Conservation (phyloP, 37 sponge, comb jelly and placozoan genomes). For the Haliclona indistincta region DNA sequence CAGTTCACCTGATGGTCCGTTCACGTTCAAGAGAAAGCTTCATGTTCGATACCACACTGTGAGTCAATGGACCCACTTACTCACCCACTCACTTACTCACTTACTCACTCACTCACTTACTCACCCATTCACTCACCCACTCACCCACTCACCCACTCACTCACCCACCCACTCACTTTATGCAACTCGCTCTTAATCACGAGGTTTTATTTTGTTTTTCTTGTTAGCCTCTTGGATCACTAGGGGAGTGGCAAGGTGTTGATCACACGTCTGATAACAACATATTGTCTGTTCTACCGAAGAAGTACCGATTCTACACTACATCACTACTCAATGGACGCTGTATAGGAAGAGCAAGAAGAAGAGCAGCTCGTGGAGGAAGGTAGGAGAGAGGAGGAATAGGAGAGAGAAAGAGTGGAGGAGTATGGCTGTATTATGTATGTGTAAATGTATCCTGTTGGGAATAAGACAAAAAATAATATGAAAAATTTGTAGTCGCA, state of each 20-base stretch:
- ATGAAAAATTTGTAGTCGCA: too few relatives aligned
- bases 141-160: too few relatives aligned
- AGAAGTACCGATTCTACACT: conserved; percentile 44
- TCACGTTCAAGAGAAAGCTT: conserved; percentile 64
- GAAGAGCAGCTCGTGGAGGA: conserved; percentile 64
- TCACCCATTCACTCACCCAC: too few relatives aligned
- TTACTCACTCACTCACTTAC: too few relatives aligned
- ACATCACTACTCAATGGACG: conserved; percentile 29
- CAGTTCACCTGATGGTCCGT: conserved; percentile 55
- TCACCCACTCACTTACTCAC: too few relatives aligned
- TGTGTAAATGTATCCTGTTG: too few relatives aligned
- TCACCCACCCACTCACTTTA: too few relatives aligned
- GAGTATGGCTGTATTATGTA: too few relatives aligned
- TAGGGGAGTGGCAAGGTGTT: neutral
- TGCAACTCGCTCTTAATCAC: neutral
- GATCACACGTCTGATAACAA: neutral
- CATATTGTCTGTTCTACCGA: conserved; percentile 1
- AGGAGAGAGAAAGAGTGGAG: conserved; percentile 36
- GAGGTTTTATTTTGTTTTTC: neutral
- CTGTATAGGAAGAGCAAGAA: conserved; percentile 31
- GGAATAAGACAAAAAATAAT: too few relatives aligned
- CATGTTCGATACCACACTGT: conserved; percentile 51
- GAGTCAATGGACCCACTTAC: neutral
- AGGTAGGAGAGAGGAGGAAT: conserved; percentile 65
- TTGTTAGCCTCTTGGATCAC: neutral